Conservation (phyloP, 1,140 invertebrate genomes). For the Caerostris extrusa region DNA sequence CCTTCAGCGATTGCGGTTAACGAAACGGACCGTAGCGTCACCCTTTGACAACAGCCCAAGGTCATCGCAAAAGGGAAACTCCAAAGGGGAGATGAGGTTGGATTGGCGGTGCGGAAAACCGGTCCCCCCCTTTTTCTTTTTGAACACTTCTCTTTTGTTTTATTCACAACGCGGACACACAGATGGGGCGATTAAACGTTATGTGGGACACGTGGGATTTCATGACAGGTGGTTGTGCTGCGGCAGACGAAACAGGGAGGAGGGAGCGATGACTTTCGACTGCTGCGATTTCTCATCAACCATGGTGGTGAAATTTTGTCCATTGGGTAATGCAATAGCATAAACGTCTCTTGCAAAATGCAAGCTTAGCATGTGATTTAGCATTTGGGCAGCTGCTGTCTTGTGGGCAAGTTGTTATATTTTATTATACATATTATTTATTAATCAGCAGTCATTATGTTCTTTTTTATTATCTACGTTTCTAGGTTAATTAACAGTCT, state of each 20-base stretch:
- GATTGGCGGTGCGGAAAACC: constrained; percentile 50
- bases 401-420: too few species aligned
- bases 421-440: too few species aligned
- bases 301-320: too few species aligned
- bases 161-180: background rate
- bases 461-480: too few species aligned
- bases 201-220: constrained; percentile 45
- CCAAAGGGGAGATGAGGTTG: constrained; percentile 22
- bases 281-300: too few species aligned
- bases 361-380: too few species aligned
- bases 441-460: too few species aligned
- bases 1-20: constrained; percentile 40
- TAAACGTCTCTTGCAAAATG: too few species aligned
- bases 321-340: background rate
- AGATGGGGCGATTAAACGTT: constrained; percentile 60
- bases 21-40: constrained; percentile 42
- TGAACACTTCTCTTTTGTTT: background rate
- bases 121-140: constrained; percentile 14
- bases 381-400: too few species aligned
- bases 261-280: background rate
- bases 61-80: constrained; percentile 34
- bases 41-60: constrained; percentile 31
- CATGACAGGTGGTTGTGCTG: constrained; percentile 30
- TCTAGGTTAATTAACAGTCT: too few species aligned
- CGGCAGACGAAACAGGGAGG: background rate